These are phyloP conservation scores for Micromesistius poutassou DNA, from an alignment of 2,797 vertebrate species.

Conservation along the genomic window DNA sequence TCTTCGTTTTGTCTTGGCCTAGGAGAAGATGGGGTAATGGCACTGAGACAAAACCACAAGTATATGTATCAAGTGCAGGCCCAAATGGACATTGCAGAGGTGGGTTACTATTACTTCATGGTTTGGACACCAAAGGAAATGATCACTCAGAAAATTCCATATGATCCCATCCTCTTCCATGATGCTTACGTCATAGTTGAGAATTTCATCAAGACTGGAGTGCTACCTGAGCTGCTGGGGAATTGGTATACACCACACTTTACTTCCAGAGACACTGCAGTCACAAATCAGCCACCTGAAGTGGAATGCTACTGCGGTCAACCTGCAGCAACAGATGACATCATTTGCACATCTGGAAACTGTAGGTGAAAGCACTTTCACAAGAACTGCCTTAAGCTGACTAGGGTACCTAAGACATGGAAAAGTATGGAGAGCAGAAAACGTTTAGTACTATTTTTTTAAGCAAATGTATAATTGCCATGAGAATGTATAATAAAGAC, in stretches of 20 bases:
- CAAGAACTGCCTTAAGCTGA: not conserved
- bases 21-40: constrained; percentile 7
- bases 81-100: constrained; percentile 14
- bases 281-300: too few species aligned
- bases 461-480: too few species aligned
- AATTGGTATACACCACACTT: too few species aligned
- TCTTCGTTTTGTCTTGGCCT: constrained; percentile 6
- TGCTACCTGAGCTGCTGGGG: too few species aligned
- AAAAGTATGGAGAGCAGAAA: not conserved
- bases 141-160: not conserved
- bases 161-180: too few species aligned
- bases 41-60: constrained; percentile 11
- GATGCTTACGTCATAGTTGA: too few species aligned
- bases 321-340: not conserved
- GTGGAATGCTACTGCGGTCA: too few species aligned
- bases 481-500: too few species aligned
- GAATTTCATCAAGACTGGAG: too few species aligned
- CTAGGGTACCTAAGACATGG: not conserved
- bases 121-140: not conserved
- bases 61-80: constrained; percentile 18
- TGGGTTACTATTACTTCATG: not conserved
- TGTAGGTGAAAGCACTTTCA: constrained; percentile 1
- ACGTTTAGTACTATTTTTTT: not conserved
- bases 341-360: not conserved
- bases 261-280: too few species aligned